Percentiles rank a stretch among this genome's conserved stretches.
Evolutionary conservation across 2,888 invertebrate genomes (phyloP).

Genomic region (Poecilus cupreus): DNA sequence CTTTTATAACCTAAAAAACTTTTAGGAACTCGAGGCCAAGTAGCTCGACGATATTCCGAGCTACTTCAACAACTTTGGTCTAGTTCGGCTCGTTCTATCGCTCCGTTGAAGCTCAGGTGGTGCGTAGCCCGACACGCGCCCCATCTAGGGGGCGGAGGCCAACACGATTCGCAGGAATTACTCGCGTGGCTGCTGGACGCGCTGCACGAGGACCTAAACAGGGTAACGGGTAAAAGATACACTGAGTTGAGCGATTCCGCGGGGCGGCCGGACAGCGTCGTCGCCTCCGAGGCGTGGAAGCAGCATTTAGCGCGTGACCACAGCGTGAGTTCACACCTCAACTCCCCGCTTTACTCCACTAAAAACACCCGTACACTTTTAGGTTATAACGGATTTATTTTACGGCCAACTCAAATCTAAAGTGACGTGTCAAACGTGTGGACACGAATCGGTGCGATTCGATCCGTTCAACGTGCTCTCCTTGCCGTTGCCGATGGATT

Average conservation of each 20-base stretch:
- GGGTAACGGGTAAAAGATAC: slow-evolving; percentile 79
- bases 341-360: too few relatives aligned
- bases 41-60: slow-evolving; percentile 71
- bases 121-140: slow-evolving; percentile 92
- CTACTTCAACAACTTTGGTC: slow-evolving; percentile 86
- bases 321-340: slow-evolving; percentile 73
- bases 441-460: slow-evolving; percentile 89
- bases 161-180: slow-evolving; percentile 95
- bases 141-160: slow-evolving; percentile 88
- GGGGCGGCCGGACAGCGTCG: slow-evolving; percentile 83
- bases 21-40: slow-evolving; percentile 6
- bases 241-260: slow-evolving; percentile 84
- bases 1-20: neutral
- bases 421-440: slow-evolving; percentile 88
- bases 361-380: too few relatives aligned
- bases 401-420: slow-evolving; percentile 94
- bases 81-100: slow-evolving; percentile 87
- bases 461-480: slow-evolving; percentile 94
- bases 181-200: slow-evolving; percentile 94
- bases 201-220: slow-evolving; percentile 93
- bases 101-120: slow-evolving; percentile 89
- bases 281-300: slow-evolving; percentile 87
- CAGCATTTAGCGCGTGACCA: slow-evolving; percentile 88
- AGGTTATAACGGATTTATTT: slow-evolving; percentile 89
- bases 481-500: slow-evolving; percentile 93